Evolutionary conservation across 2,113 vertebrate genomes (phyloP), one percentile per base, ranked within the genome.

Genomic region (Aspidoscelis tigris): DNA sequence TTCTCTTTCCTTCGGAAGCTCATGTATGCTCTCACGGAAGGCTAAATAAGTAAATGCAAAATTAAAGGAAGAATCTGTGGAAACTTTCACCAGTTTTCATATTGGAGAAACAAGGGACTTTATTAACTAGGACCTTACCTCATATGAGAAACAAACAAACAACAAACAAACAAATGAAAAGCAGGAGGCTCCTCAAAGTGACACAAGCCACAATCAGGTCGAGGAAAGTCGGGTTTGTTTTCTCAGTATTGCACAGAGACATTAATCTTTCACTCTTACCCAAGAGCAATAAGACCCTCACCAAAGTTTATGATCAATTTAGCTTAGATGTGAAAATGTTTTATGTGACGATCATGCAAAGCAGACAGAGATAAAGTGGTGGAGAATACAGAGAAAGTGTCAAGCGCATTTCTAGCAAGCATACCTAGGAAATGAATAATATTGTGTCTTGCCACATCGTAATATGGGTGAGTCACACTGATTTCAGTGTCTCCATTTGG

Each of bases 391-490:
- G 41, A 81, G 66, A 39, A 70, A 55, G 20, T 58, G 8, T n/a
- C 24, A n/a, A n/a, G 1, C 4, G 41, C 11, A 18, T 72, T 58
- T 72, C 41, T 78, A 47, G 44, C 72, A 81, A 81, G 87, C 92
- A 50, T 87, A 98, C 97, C 97, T 86, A 95, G 96, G 88, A 98
- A 95, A 83, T 98, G 97, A 70, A 98, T 89, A 88, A 98, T 97
- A 47, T 97, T 95, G 0, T 99, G 97, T 41, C 97, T 95, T 0
- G 97, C 97, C 80, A 98, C 95, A 1, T 99, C 97, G 0, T 97
- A 98, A 84, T 95, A 98, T 0, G 97, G 97, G 83, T 98, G 96
- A 39, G 90, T 95, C 1, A 87, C 16, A 80, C 96, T 96, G 21
- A 95, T 88, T 1, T 78, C 83, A 2, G 91, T 82, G 75, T 92